Conservation (phyloP, 2,888 invertebrate species). For the Stenolophus ochropezus region DNA sequence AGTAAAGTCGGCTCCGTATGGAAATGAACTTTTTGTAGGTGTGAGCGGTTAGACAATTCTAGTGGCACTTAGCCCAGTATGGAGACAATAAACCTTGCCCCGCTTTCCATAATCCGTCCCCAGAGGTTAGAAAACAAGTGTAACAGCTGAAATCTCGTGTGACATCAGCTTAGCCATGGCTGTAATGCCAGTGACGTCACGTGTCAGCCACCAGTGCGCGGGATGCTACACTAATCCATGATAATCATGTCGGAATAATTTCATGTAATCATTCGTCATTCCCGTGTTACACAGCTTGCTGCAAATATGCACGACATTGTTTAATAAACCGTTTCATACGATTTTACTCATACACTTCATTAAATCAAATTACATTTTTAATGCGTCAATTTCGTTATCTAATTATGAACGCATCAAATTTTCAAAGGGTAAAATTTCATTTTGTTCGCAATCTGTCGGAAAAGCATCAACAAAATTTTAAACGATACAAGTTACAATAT, state of each 20-base stretch:
- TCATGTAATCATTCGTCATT: conserved; percentile 25
- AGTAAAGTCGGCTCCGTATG: neutral
- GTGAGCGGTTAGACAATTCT: neutral
- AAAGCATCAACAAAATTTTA: too few species aligned
- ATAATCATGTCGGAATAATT: conserved; percentile 35
- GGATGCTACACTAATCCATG: conserved; percentile 36
- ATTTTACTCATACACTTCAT: neutral
- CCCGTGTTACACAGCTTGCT: neutral
- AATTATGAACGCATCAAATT: neutral
- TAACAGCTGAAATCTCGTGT: conserved; percentile 27
- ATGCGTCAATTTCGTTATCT: neutral
- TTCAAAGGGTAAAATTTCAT: neutral
- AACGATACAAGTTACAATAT: too few species aligned
- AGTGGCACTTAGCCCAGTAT: conserved; percentile 17
- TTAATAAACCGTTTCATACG: conserved; percentile 20
- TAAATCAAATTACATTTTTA: neutral
- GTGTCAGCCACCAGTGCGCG: neutral
- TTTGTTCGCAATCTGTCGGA: neutral
- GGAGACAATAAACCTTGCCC: conserved; percentile 7
- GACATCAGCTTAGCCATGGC: conserved; percentile 22
- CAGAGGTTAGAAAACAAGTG: conserved; percentile 34
- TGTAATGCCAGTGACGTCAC: conserved; percentile 10
- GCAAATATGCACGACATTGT: conserved; percentile 16
- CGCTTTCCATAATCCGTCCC: conserved; percentile 31
- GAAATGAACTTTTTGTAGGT: conserved; percentile 10